phyloP scores from a whole-genome alignment of 2,888 invertebrate genomes.

The Venustoraphidia nigricollis region DNA sequence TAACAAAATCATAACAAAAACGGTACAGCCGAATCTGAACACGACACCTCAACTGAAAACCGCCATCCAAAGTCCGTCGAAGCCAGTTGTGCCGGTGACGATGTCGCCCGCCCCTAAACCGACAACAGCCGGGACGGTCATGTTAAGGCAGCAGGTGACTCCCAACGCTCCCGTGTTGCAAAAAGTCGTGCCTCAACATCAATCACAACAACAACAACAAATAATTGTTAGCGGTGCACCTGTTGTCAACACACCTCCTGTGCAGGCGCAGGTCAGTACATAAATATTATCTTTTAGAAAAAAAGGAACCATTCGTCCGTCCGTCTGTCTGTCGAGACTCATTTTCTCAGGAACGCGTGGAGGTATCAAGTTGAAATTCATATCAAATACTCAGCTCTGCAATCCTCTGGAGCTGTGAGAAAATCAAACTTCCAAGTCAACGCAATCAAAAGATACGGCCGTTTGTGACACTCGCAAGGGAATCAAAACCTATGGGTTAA shows the following conservation, averaged over 20 bases:
- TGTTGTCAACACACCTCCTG: slow-evolving; percentile 17
- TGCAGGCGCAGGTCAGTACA: slow-evolving; percentile 10
- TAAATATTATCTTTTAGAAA: too few species aligned
- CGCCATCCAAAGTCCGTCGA: slow-evolving; percentile 9
- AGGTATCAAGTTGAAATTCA: too few species aligned
- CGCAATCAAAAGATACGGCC: too few species aligned
- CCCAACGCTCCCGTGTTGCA: slow-evolving; percentile 23
- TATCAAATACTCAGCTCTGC: too few species aligned
- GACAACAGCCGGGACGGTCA: slow-evolving; percentile 22
- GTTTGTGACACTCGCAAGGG: too few species aligned
- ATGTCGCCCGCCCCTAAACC: too few species aligned
- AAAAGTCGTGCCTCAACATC: slow-evolving; percentile 21
- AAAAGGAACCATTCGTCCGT: too few species aligned
- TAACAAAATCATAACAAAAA: slow-evolving; percentile 15
- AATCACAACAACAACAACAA: slow-evolving; percentile 22
- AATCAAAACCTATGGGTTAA: too few species aligned
- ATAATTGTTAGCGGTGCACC: slow-evolving; percentile 27
- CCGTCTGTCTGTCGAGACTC: too few species aligned
- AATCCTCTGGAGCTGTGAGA: too few species aligned
- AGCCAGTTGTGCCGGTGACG: slow-evolving; percentile 6
- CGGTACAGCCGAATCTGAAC: slow-evolving; percentile 14
- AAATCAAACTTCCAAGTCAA: too few species aligned
- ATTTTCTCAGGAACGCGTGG: too few species aligned
- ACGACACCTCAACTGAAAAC: slow-evolving; percentile 9
- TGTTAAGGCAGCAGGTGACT: slow-evolving; percentile 21